Evolutionary conservation across 2,888 invertebrate genomes (phyloP), one percentile per base, ranked within the genome.

Genomic region (Creontiades dilutus): DNA sequence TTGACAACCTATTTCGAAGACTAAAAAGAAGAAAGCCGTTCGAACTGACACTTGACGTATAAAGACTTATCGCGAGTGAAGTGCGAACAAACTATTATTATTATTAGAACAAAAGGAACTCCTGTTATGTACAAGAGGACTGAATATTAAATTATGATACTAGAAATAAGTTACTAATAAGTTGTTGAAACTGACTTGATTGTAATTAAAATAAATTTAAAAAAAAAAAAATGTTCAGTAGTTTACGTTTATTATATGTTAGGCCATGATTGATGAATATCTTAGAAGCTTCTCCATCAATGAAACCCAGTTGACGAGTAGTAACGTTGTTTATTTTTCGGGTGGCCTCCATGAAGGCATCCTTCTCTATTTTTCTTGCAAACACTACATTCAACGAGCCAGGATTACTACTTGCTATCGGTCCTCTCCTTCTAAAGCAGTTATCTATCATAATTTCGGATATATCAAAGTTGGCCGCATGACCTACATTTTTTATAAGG

Each of bases 331-430:
- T 12, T n/a, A 16, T 48, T 7, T 48, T 12, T n/a, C 61, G 61
- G n/a, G 82, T 19, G 1, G 46, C 82, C 19, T 12, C 1, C 9
- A 81, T 47, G 19, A 81, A 81, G 14, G 48, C 14, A 0, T 81
- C 81, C 48, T 81, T 81, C 13, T 81, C 81, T n/a, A 81, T 2
- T 9, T 47, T 81, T 5, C 81, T 28, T 12, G 48, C n/a, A 81
- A 81, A 81, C 14, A 48, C 11, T 47, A 47, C 81, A 14, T 47
- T 2, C 12, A 81, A n/a, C 48, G 48, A 48, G 13, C 81, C 48
- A 23, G 47, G 48, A 52, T 23, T 19, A n/a, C 23, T 12, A 19
- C 19, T 11, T 13, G 46, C 0, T 52, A 3, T 5, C 5, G 48
- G 7, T 46, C 13, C 14, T 23, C 13, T 2, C 4, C 81, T 9